These are phyloP conservation scores for Chelonia mydas DNA, from an alignment of 2,797 vertebrate genomes.

Conservation along the genomic window DNA sequence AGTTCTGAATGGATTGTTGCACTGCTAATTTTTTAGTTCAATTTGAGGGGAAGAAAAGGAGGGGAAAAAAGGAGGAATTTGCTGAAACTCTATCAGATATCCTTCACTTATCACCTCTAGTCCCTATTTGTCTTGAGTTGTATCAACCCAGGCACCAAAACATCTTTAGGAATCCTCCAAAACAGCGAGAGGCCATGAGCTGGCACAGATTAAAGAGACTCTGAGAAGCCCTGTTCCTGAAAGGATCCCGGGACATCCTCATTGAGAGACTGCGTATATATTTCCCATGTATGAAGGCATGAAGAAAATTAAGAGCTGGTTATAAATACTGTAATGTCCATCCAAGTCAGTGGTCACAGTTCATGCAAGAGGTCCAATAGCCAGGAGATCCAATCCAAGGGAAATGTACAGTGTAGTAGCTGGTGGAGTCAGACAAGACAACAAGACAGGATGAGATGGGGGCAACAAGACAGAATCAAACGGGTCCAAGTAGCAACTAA, in stretches of 20 bases:
- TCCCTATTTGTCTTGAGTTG: neutral
- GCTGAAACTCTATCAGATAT: neutral
- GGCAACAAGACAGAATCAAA: neutral
- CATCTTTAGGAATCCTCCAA: neutral
- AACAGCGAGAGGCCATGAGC: neutral
- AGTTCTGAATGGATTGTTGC: neutral
- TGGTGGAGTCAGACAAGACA: neutral
- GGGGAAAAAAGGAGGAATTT: neutral
- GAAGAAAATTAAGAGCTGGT: neutral
- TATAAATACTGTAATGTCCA: neutral
- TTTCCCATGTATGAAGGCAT: neutral
- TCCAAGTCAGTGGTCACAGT: neutral
- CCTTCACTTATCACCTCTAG: neutral
- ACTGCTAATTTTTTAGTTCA: neutral
- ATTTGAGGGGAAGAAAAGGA: too few species aligned
- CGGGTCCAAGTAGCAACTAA: neutral
- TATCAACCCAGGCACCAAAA: neutral
- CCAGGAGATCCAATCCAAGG: neutral
- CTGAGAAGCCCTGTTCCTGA: neutral
- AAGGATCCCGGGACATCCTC: neutral
- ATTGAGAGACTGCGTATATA: neutral
- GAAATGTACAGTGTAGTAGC: neutral
- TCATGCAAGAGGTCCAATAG: neutral
- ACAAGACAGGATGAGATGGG: neutral
- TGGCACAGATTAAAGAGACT: neutral